Evolutionary conservation across 92 coral and sea anemone genomes (phyloP), one percentile per base, ranked within the genome.

Genomic region (Actinostola sp.): DNA sequence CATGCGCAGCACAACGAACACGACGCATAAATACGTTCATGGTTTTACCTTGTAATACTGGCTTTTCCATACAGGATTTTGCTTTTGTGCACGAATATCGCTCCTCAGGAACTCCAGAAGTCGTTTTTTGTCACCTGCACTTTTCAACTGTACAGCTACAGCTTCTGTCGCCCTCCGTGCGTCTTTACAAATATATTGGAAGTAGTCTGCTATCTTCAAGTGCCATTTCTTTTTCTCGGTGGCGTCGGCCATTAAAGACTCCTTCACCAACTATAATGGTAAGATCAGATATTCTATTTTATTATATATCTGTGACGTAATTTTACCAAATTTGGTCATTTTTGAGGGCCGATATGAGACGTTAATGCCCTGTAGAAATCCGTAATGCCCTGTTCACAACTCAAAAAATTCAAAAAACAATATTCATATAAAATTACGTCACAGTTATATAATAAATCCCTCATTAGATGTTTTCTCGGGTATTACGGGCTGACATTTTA

Each of bases 1-100:
- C 19, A 49, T 19, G 44, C 28, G 8, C n/a, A n/a, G n/a, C n/a
- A n/a, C n/a, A n/a, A n/a, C n/a, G n/a, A n/a, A n/a, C n/a, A n/a
- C n/a, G n/a, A n/a, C n/a, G 49, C 49, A 43, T 17, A 43, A 9
- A 17, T 43, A 43, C 49, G 49, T 43, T 9, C 49, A n/a, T n/a
- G n/a, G n/a, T 23, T 11, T 62, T 89, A 89, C 94, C 78, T 81
- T 85, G 84, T 85, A 89, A 52, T 63, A 85, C 33, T 66, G 59
- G 48, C 63, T 77, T 72, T 89, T 89, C 78, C 82, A 68, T 24
- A 85, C 61, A 33, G 80, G 55, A 16, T 66, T 67, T 42, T 53
- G 72, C 21, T 57, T 69, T 23, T 24, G 41, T 19, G 88, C 79
- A 25, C 91, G 84, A 17, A 50, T 2, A 21, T 85, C 94, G 12